These are phyloP conservation scores for Synergus umbraculus DNA, from an alignment of 2,888 invertebrate genomes.

Conservation along the genomic window DNA sequence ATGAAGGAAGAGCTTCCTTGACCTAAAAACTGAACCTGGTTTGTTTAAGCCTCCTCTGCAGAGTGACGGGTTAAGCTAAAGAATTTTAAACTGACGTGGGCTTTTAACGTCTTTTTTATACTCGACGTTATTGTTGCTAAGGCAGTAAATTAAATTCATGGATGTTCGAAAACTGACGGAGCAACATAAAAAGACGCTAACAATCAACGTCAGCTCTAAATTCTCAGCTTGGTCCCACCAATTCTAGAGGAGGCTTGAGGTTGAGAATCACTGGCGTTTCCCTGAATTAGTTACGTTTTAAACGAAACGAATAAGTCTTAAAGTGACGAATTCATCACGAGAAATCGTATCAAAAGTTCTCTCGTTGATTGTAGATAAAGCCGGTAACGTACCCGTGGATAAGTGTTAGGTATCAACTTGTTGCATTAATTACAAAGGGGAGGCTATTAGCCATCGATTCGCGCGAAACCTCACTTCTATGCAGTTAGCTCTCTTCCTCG, in stretches of 20 bases:
- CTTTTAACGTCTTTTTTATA: too few relatives aligned
- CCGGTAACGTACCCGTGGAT: conserved; percentile 60
- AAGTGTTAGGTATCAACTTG: conserved; percentile 77
- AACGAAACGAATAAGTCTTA: not conserved
- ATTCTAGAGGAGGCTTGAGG: not conserved
- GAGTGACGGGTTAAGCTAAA: too few relatives aligned
- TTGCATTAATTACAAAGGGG: conserved; percentile 76
- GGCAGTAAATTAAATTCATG: too few relatives aligned
- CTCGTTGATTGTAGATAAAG: conserved; percentile 37
- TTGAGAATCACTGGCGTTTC: not conserved
- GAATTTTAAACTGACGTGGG: too few relatives aligned
- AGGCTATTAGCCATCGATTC: conserved; percentile 76
- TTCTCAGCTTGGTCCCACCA: too few relatives aligned
- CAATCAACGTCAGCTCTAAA: too few relatives aligned
- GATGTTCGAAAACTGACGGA: too few relatives aligned
- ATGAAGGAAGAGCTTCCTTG: too few relatives aligned
- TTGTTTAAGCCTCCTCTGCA: too few relatives aligned
- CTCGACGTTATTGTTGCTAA: too few relatives aligned
- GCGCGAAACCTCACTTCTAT: conserved; percentile 68
- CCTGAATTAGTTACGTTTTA: not conserved
- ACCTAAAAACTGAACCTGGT: not conserved
- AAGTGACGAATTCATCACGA: not conserved
- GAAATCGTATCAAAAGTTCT: conserved; percentile 40
- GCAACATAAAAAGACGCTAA: too few relatives aligned
- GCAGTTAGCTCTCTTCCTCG: conserved; percentile 64